Evolutionary conservation across 2,888 invertebrate genomes (phyloP), one percentile per base, ranked within the genome.

Genomic region (Catocala fraxini): DNA sequence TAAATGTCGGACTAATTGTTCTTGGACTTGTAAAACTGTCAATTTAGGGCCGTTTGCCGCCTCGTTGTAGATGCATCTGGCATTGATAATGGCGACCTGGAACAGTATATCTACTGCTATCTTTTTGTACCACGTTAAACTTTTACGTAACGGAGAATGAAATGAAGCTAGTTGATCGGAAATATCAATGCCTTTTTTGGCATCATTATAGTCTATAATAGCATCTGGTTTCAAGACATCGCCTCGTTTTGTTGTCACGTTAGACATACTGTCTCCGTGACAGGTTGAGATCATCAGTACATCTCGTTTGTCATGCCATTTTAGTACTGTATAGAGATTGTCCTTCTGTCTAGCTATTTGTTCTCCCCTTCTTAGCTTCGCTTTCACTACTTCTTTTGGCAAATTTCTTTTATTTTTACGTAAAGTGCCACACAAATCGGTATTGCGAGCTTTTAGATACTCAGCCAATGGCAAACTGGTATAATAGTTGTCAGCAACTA

Each of bases 221-320:
- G 39, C 39, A 39, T 39, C 39, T 39, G 39, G 39, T 39, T 39
- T 39, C 39, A 39, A 39, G 39, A 39, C 39, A 39, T 39, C 39
- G 39, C 39, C 39, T 67, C 49, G 7, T 7, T 49, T 34, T 25
- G 49, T 49, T 33, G 34, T 49, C 9, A 49, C 39, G 15, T 46
- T 58, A 11, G 61, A 63, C 59, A 65, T 65, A 43, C 59, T 41
- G 12, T 70, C 63, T 45, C 70, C 70, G 62, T 72, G 70, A 15
- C 64, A 72, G 56, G 72, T 70, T 7, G 72, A 70, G 47, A 72
- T 68, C 70, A 72, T 72, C 5, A 72, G 59, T 11, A 72, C 68
- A 39, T 70, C 68, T 4, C 64, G 65, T 48, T 71, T 68, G 65
- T 71, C 73, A 35, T 45, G 68, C 71, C 68, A 71, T 59, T 71